Base-by-base conservation (phyloP, 2,797 vertebrate species). In the Cetoscarus ocellatus region DNA sequence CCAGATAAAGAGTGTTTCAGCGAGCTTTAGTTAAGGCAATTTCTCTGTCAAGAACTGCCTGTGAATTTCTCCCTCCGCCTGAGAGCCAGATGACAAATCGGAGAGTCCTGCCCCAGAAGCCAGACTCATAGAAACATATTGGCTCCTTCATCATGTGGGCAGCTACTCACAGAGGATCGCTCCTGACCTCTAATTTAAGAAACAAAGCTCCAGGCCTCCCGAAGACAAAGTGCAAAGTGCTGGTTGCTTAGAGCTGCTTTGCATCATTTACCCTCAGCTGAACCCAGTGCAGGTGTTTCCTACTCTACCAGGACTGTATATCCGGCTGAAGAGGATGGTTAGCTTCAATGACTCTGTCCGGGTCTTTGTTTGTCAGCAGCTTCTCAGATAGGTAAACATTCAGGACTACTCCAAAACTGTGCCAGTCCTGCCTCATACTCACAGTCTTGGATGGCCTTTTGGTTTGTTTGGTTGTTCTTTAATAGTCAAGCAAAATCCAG, bases 51-150 rank as follows among this genome's bases (percentile, higher is more conserved):
- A 14, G 58, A 70, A 45, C 44, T 15, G 38, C 50, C 74, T 69
- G 53, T 38, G 51, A 64, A 27, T 72, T 61, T 70, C 45, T 57
- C 52, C 62, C 61, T 70, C 62, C 69, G 67, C 57, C 34, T 50
- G 39, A 79, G 54, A 79, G 64, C 52, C 62, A 69, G 75, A 73
- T 78, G 68, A 83, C 63, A 82, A 83, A 84, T 82, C 64, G 73
- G 67, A 70, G 73, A 71, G 68, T 17, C 69, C 60, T 71, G 35
- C 60, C 74, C 73, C 70, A 62, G 70, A 72, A 73, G 77, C 60
- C 68, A 50, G 61, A 69, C 69, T 60, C 63, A 45, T 63, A 57
- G 71, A 84, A 79, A 69, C 70, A 73, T 73, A 75, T 82, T 80
- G 70, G 69, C 55, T 74, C 61, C 69, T 83, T 67, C 45, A 80